Percentiles rank a stretch among this genome's conserved stretches.
These are phyloP conservation scores for Bufo bufo DNA, from an alignment of 2,113 vertebrate species.

Conservation along the genomic window DNA sequence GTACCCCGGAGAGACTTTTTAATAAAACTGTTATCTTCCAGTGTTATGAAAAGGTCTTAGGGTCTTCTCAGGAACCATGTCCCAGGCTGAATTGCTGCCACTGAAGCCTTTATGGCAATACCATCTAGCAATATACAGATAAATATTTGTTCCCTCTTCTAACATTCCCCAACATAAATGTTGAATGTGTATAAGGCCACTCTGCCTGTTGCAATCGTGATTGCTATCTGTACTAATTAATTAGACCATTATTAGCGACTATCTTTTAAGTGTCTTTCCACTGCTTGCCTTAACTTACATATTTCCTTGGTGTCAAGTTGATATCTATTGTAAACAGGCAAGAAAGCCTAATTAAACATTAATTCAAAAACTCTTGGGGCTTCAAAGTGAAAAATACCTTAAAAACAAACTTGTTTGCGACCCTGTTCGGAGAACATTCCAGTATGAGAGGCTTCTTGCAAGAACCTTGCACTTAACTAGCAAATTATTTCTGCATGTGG, in stretches of 20 bases:
- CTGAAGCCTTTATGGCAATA: too few relatives aligned
- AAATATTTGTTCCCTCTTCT: background rate
- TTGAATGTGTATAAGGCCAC: background rate
- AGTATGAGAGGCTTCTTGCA: conserved; percentile 58
- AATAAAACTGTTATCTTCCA: too few relatives aligned
- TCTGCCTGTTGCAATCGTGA: background rate
- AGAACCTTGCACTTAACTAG: conserved; percentile 59
- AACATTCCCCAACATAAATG: background rate
- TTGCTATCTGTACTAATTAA: conserved; percentile 35
- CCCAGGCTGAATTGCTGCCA: too few relatives aligned
- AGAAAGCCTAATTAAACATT: conserved; percentile 62
- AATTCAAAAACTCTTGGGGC: conserved; percentile 59
- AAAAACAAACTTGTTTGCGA: conserved; percentile 62
- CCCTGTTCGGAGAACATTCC: conserved; percentile 56
- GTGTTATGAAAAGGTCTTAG: too few relatives aligned
- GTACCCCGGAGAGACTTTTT: too few relatives aligned
- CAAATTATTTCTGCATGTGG: conserved; percentile 61
- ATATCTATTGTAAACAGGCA: conserved; percentile 60
- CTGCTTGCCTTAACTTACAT: conserved; percentile 38
- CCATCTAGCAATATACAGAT: too few relatives aligned
- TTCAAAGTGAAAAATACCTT: conserved; percentile 62
- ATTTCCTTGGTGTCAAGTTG: background rate
- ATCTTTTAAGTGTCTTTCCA: conserved; percentile 49
- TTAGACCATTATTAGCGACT: conserved; percentile 56
- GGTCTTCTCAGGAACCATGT: too few relatives aligned